Percentiles rank a stretch among this genome's conserved stretches.
Evolutionary conservation across 1,140 invertebrate genomes (phyloP).

Genomic region (Cydia strobilella): DNA sequence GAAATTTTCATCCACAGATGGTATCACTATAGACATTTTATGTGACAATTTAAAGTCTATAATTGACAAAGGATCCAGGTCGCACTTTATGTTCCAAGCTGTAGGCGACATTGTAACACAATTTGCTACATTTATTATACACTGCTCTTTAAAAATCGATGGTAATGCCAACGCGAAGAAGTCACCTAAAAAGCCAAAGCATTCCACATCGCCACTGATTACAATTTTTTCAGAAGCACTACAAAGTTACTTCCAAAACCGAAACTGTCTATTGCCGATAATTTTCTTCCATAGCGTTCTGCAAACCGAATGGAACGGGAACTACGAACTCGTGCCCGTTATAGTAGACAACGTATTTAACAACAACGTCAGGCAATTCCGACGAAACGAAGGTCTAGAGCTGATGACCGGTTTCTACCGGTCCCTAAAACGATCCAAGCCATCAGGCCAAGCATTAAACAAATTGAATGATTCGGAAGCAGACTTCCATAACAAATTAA

Average conservation of each 20-base stretch:
- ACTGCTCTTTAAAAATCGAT: slow-evolving; percentile 80
- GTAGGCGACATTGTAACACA: slow-evolving; percentile 84
- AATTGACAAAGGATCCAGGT: slow-evolving; percentile 83
- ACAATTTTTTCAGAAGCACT: slow-evolving; percentile 80
- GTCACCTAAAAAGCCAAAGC: slow-evolving; percentile 65
- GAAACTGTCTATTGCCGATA: slow-evolving; percentile 83
- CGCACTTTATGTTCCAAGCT: slow-evolving; percentile 84
- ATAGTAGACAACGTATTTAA: slow-evolving; percentile 83
- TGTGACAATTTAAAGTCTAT: slow-evolving; percentile 81
- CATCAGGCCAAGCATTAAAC: slow-evolving; percentile 41
- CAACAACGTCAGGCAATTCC: slow-evolving; percentile 81
- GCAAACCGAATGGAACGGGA: slow-evolving; percentile 83
- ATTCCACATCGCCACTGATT: slow-evolving; percentile 62
- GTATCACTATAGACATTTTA: slow-evolving; percentile 81
- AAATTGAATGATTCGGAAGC: slow-evolving; percentile 54
- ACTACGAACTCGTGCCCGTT: slow-evolving; percentile 79
- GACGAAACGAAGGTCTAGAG: slow-evolving; percentile 84
- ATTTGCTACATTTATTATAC: slow-evolving; percentile 84
- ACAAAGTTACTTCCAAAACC: slow-evolving; percentile 81
- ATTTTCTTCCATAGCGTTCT: slow-evolving; percentile 84
- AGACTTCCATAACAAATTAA: slow-evolving; percentile 53
- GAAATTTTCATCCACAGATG: slow-evolving; percentile 82
- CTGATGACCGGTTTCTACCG: slow-evolving; percentile 83
- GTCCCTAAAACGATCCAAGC: slow-evolving; percentile 75
- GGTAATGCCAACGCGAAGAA: slow-evolving; percentile 44